phyloP scores from a whole-genome alignment of 2,888 invertebrate genomes.

The Biston stratarius region DNA sequence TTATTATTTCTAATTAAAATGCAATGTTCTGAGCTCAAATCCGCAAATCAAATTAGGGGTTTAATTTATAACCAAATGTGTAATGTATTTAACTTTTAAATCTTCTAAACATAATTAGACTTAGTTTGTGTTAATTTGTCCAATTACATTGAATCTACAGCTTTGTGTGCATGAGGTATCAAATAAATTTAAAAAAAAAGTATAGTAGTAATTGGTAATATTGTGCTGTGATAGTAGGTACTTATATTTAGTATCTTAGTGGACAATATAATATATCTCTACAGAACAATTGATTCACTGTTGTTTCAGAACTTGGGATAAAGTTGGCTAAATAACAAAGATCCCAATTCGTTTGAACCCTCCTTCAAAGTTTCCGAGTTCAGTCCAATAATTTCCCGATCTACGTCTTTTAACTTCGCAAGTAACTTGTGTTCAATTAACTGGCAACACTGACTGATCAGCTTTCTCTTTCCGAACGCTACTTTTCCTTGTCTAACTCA shows the following conservation, averaged over 20 bases:
- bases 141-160: too few species aligned
- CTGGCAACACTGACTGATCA: conserved; percentile 74
- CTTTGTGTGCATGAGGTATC: too few species aligned
- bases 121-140: too few species aligned
- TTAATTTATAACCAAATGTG: too few species aligned
- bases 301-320: conserved; percentile 49
- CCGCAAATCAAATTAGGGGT: too few species aligned
- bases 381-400: conserved; percentile 67
- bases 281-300: conserved; percentile 51
- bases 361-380: conserved; percentile 62
- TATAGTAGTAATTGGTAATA: not conserved
- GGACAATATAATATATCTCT: conserved; percentile 33
- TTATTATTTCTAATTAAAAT: too few species aligned
- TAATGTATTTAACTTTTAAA: too few species aligned
- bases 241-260: too few species aligned
- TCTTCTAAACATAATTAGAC: too few species aligned
- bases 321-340: conserved; percentile 60
- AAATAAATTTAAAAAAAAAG: too few species aligned
- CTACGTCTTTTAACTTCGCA: conserved; percentile 67
- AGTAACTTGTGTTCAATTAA: conserved; percentile 74
- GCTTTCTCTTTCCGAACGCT: conserved; percentile 60
- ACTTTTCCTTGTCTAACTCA: conserved; percentile 63
- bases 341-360: conserved; percentile 54
- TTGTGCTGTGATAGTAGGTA: too few species aligned
- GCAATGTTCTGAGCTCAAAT: too few species aligned